Evolutionary conservation across 2,888 invertebrate genomes (phyloP), one percentile per base, ranked within the genome.

Genomic region (Scaptomyza parva): DNA sequence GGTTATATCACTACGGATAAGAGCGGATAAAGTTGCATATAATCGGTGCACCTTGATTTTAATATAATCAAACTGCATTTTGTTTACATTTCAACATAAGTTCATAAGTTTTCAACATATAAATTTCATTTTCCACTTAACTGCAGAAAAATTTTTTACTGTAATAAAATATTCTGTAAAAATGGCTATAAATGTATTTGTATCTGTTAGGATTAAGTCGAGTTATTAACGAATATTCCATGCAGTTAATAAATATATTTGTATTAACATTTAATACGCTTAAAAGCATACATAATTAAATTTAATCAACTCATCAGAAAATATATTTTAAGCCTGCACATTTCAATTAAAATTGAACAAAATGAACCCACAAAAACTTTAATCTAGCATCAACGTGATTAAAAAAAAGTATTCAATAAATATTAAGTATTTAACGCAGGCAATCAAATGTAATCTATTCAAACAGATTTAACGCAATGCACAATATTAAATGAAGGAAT

Each of bases 401-500:
- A 28, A 28, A 5, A 28, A 30, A 44, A 54, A 33, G 48, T 11
- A 20, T n/a, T n/a, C n/a, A 30, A 69, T 33, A 39, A 58, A 52
- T 55, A 47, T 53, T 43, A 24, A 12, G 33, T 41, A 57, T 37
- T 35, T 57, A 40, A 50, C 39, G 18, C 20, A 28, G 37, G 47
- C 45, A 53, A 69, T 55, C 37, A 50, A 40, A 48, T 40, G 26
- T 30, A 55, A 65, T 50, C 22, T 8, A 28, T 28, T 9, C 9
- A 9, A 8, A 9, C 28, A 28, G 24, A 26, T 26, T 26, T 26
- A 26, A 26, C 39, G 44, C 26, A 58, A 67, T 74, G 52, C 60
- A 58, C 47, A 61, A 58, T 30, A 20, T n/a, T 3, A 52, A 76
- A 59, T 65, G 65, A 76, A 59, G 61, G 65, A 76, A 55, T 74